These are phyloP conservation scores for Stomatorhinus ivindoensis DNA, from an alignment of 2,113 vertebrate genomes.

Conservation along the genomic window DNA sequence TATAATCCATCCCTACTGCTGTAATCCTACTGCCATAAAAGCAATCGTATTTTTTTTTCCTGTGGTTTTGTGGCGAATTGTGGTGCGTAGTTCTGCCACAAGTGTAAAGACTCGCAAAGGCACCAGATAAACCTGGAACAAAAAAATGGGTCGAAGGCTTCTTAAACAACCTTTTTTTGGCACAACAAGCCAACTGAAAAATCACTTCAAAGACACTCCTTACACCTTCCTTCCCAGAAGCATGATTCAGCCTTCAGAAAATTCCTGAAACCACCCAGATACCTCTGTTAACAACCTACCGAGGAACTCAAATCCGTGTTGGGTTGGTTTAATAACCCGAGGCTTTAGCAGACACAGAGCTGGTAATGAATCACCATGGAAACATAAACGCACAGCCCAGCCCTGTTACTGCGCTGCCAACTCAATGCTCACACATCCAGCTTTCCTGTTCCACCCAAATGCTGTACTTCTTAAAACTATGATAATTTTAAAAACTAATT, in stretches of 20 bases:
- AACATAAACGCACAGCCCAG: neutral
- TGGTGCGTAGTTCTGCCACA: neutral
- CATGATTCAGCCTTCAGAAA: neutral
- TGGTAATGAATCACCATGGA: neutral
- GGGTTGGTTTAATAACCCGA: neutral
- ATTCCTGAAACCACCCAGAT: slow-evolving; percentile 1
- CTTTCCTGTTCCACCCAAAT: neutral
- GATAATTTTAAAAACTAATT: neutral
- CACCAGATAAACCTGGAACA: neutral
- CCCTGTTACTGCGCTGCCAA: neutral
- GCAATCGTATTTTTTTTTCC: neutral
- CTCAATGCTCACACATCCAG: neutral
- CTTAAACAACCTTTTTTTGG: neutral
- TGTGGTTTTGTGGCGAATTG: neutral
- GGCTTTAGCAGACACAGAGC: neutral
- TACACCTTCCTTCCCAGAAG: neutral
- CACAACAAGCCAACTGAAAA: neutral
- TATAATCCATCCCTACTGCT: neutral
- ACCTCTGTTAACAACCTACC: neutral
- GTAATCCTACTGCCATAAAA: neutral
- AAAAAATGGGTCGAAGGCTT: neutral
- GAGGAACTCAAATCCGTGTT: neutral
- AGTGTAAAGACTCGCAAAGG: neutral
- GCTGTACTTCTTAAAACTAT: neutral
- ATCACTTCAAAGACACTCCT: neutral